Base-by-base conservation (phyloP, 35 echinoderm and acorn worm genomes). In the Ophioderma brevispina region DNA sequence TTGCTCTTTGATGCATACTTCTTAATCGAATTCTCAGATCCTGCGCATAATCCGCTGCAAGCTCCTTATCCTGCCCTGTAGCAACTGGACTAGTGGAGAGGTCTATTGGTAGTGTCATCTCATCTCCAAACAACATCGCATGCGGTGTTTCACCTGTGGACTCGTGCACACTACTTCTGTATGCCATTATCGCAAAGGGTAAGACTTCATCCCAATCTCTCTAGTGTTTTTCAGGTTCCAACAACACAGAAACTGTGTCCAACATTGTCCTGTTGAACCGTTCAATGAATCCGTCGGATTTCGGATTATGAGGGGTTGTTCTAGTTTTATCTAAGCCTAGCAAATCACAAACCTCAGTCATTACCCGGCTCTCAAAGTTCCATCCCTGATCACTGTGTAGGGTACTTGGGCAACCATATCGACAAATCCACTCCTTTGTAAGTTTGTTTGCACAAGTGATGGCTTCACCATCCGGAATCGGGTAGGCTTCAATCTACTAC, bases 311-410 rank as follows among this genome's bases (percentile, higher is more conserved):
- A 8, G 91, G 34, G 19, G 92, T 88, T 0, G 92, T 94, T 35
- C 89, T 14, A 10, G 93, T 91, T 46, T 87, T 91, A 4, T 49
- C 41, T 21, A 85, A 41, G 25, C 82, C 92, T 14, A 94, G 82
- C 33, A 90, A 34, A 23, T 46, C 30, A 64, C 92, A 94, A 5
- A 90, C 33, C 40, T 89, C 86, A 78, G 77, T 75, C 33, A 94
- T 78, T 1, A 94, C 11, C 10, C 32, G 3, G 0, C 80, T 79
- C 63, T 94, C 92, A 37, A 94, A 94, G 34, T 94, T 94, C 30
- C 36, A 13, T 28, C 88, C 93, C 64, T 91, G 88, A 55, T 94
- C 93, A 35, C 49, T 86, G 39, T 94, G 93, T 17, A 94, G n/a
- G 23, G 25, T 25, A 19, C 35, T 18, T 46, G 83, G 89, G 21